These are phyloP conservation scores for Gopherus flavomarginatus DNA, from an alignment of 2,113 vertebrate species.

Conservation along the genomic window DNA sequence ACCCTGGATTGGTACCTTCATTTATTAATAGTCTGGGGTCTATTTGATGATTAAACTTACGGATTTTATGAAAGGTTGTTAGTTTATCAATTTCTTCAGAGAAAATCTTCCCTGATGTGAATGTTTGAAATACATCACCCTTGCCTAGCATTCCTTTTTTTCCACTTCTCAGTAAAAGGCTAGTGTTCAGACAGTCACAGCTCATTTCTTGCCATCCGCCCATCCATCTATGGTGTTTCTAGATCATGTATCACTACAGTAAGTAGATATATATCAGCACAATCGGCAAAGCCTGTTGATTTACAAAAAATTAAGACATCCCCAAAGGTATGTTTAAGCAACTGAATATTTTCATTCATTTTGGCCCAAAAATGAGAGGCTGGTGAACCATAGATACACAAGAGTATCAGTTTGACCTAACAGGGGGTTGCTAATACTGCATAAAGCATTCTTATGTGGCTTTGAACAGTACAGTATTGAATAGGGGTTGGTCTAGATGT, in stretches of 20 bases:
- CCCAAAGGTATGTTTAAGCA: neutral
- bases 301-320: neutral
- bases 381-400: neutral
- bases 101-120: neutral
- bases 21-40: neutral
- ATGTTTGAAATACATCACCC: neutral
- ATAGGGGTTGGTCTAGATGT: neutral
- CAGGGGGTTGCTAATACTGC: constrained; percentile 43
- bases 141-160: neutral
- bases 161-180: neutral
- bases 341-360: neutral
- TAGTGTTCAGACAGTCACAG: neutral
- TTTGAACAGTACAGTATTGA: neutral
- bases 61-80: neutral
- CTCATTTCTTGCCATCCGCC: neutral
- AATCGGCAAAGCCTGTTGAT: neutral
- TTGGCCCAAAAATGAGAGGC: neutral
- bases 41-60: neutral
- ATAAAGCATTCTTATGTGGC: neutral
- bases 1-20: neutral
- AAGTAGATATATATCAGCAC: accelerated
- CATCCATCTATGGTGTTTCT: neutral
- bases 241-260: neutral
- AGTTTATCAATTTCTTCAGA: neutral
- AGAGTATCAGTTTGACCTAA: constrained; percentile 22